Evolutionary conservation across 2,888 invertebrate species (phyloP).

Genomic region (Drosophila barbarae): DNA sequence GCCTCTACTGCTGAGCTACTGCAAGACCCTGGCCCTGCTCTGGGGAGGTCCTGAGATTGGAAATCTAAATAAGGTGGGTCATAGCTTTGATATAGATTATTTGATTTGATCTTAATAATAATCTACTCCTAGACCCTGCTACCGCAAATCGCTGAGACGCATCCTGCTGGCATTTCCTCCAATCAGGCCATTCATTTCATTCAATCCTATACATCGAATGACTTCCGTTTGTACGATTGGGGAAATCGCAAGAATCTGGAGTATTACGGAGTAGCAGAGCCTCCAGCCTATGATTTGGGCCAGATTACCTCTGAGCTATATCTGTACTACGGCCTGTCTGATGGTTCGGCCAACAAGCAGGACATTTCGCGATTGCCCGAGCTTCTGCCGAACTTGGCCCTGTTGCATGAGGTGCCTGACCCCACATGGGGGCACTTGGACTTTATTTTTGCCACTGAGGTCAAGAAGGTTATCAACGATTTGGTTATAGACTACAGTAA

Average conservation of each 20-base stretch:
- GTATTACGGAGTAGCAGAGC: constrained; percentile 53
- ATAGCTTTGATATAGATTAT: background rate
- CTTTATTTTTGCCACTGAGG: constrained; percentile 69
- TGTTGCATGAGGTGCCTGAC: constrained; percentile 61
- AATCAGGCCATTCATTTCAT: constrained; percentile 74
- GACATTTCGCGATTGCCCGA: constrained; percentile 59
- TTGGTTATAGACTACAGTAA: constrained; percentile 52
- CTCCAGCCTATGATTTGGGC: constrained; percentile 66
- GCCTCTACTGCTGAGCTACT: constrained; percentile 55
- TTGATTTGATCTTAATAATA: too few relatives aligned
- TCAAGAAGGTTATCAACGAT: constrained; percentile 68
- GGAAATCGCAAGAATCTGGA: constrained; percentile 59
- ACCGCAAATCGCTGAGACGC: constrained; percentile 68
- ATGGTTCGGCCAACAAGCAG: constrained; percentile 60
- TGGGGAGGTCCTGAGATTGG: constrained; percentile 63
- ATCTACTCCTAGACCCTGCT: constrained; percentile 56
- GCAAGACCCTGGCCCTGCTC: constrained; percentile 59
- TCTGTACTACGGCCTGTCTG: constrained; percentile 64
- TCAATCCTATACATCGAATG: constrained; percentile 58
- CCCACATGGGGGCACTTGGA: constrained; percentile 75
- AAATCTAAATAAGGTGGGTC: constrained; percentile 66
- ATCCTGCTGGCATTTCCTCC: constrained; percentile 75
- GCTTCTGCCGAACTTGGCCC: constrained; percentile 50
- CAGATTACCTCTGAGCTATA: constrained; percentile 62
- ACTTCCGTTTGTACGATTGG: constrained; percentile 68